These are phyloP conservation scores for Tichodroma muraria DNA, from an alignment of 2,113 vertebrate genomes.

Conservation along the genomic window DNA sequence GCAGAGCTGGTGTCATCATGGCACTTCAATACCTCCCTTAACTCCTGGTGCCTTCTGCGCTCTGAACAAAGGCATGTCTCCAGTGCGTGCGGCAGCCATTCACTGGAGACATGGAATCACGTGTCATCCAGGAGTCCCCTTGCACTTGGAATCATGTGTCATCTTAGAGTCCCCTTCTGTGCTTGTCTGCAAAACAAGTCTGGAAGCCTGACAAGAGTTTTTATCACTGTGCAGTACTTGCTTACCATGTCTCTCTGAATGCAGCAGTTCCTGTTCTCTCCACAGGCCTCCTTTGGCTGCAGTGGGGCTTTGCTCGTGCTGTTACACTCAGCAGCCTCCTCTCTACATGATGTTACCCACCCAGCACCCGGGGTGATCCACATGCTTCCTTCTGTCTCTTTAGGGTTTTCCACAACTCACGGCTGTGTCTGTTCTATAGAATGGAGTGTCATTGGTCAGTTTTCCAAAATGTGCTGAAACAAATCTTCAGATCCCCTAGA, in stretches of 20 bases:
- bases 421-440: background rate
- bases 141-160: background rate
- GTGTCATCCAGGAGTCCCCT: background rate
- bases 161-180: background rate
- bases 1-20: fast-evolving
- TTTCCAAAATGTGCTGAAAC: background rate
- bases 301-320: background rate
- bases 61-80: background rate
- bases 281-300: background rate
- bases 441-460: background rate
- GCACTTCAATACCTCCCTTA: fast-evolving
- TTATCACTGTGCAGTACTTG: background rate
- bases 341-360: background rate
- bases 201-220: fast-evolving
- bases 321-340: background rate
- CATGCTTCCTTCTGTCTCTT: background rate
- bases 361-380: background rate
- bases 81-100: fast-evolving
- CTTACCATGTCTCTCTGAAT: background rate
- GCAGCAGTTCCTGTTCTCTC: background rate
- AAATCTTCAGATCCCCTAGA: background rate
- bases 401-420: background rate
- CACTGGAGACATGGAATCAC: background rate
- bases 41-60: background rate
- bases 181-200: background rate